A percentile compares a stretch with the other conserved stretches of the same genome.
Evolutionary conservation across 2,888 invertebrate species (phyloP).

Genomic region (Mamestra brassicae): DNA sequence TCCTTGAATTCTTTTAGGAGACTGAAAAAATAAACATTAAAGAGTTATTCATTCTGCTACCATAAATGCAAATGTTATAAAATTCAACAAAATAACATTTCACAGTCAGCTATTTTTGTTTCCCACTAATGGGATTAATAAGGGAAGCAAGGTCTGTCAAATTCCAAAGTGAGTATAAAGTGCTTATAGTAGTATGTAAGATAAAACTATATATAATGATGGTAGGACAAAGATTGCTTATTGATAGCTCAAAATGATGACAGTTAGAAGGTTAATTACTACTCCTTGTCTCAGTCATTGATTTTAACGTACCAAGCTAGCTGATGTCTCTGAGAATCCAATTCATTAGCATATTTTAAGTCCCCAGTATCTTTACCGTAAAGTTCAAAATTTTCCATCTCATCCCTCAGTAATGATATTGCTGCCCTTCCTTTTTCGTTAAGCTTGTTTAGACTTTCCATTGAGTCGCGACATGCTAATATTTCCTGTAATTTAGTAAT

Average conservation of each 20-base stretch:
- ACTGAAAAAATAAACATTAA: conserved; percentile 76
- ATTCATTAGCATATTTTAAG: conserved; percentile 91
- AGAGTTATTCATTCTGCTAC: neutral
- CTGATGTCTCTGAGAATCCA: conserved; percentile 93
- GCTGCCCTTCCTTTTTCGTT: conserved; percentile 94
- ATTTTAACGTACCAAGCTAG: conserved; percentile 89
- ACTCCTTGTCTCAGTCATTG: conserved; percentile 8
- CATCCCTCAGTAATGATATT: conserved; percentile 92
- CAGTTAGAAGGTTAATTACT: neutral
- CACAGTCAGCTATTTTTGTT: too few species aligned
- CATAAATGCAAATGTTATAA: neutral
- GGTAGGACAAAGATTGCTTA: too few species aligned
- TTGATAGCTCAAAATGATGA: neutral
- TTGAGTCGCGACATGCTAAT: conserved; percentile 93
- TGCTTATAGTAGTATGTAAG: too few species aligned
- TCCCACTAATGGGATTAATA: neutral
- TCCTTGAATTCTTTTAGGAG: conserved; percentile 94
- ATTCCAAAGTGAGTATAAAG: neutral
- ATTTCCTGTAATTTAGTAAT: conserved; percentile 92
- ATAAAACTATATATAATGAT: too few species aligned
- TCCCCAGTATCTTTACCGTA: conserved; percentile 93
- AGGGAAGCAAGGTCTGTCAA: neutral
- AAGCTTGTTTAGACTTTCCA: conserved; percentile 93
- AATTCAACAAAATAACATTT: neutral
- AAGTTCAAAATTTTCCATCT: conserved; percentile 93